Percentiles rank a stretch among this genome's conserved stretches.
Evolutionary conservation across 2,888 invertebrate species (phyloP).

Genomic region (Caradrina clavipalpis): DNA sequence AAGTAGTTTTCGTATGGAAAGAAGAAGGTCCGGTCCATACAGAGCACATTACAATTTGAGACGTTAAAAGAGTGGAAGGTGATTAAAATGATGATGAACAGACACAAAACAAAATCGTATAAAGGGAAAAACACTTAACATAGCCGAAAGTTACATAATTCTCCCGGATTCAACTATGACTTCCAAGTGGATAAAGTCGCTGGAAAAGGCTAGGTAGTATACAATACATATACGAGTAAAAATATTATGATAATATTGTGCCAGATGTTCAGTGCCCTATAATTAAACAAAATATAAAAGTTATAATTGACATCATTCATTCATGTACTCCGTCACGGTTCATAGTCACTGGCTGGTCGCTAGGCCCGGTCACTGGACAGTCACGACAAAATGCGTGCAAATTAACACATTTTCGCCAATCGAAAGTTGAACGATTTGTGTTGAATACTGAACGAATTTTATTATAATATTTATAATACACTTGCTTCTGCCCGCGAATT

Average conservation of each 20-base stretch:
- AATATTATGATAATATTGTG: neutral
- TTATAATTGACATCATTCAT: slow-evolving; percentile 13
- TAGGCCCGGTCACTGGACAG: slow-evolving; percentile 1
- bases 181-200: no score
- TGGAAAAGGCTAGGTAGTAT: no score
- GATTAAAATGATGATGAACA: neutral
- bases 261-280: neutral
- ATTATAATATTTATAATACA: slow-evolving; percentile 2
- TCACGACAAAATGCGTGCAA: slow-evolving; percentile 39
- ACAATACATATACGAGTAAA: no score
- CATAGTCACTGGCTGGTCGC: slow-evolving; percentile 21
- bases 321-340: slow-evolving; percentile 25
- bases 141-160: no score
- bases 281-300: neutral
- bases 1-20: no score
- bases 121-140: no score
- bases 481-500: no score
- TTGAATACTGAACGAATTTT: slow-evolving; percentile 18
- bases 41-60: neutral
- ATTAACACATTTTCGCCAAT: slow-evolving; percentile 51
- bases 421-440: slow-evolving; percentile 53
- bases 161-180: no score
- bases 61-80: neutral
- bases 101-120: neutral
- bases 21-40: no score